These are phyloP conservation scores for Ondatra zibethicus DNA, from an alignment of 2,113 vertebrate species.

Conservation along the genomic window DNA sequence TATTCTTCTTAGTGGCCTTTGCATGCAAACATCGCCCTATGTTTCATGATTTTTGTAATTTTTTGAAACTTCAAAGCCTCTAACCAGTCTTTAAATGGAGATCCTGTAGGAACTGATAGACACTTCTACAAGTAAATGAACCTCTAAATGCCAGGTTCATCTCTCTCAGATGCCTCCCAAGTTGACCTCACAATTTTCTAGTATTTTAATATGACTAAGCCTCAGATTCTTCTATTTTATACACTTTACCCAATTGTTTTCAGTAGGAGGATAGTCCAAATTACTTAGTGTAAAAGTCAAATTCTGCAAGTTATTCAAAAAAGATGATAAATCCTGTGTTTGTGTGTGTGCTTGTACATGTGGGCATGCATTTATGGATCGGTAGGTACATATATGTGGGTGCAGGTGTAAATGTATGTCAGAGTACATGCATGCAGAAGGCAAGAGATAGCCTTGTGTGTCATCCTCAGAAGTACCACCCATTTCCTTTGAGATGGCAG, in stretches of 20 bases:
- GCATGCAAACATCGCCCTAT: not conserved
- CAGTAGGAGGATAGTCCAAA: not conserved
- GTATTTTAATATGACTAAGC: not conserved
- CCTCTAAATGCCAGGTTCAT: not conserved
- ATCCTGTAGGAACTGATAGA: not conserved
- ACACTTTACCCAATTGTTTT: not conserved
- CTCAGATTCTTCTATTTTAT: constrained; percentile 29
- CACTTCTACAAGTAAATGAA: not conserved
- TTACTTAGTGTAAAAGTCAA: constrained; percentile 52
- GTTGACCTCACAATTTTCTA: not conserved
- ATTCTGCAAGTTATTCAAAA: constrained; percentile 6
- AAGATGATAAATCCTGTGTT: not conserved
- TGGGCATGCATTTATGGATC: not conserved
- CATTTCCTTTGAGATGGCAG: not conserved
- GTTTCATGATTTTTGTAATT: not conserved
- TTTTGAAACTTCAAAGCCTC: not conserved
- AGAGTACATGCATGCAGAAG: not conserved
- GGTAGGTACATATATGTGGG: not conserved
- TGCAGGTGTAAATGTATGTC: not conserved
- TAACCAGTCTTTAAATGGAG: constrained; percentile 10
- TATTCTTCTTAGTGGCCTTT: not conserved
- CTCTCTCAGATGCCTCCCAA: not conserved
- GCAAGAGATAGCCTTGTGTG: not conserved
- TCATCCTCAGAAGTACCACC: not conserved
- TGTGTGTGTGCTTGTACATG: not conserved